These are phyloP conservation scores for Amiota minor DNA, from an alignment of 2,888 invertebrate species.

Conservation along the genomic window DNA sequence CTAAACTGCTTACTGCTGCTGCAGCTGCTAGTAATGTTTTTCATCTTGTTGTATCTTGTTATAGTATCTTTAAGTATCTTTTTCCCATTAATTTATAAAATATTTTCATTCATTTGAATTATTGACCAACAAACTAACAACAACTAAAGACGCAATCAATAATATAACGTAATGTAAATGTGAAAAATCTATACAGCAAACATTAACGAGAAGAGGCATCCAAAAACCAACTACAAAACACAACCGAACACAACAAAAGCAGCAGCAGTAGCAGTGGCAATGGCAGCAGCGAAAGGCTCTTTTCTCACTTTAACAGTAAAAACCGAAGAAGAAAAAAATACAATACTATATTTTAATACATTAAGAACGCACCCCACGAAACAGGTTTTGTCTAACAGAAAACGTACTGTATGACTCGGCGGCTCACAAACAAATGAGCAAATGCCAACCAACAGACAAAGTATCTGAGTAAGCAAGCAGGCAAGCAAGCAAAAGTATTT, in stretches of 20 bases:
- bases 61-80: conserved; percentile 10
- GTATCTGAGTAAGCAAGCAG: conserved; percentile 4
- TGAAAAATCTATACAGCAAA: conserved; percentile 30
- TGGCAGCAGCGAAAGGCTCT: conserved; percentile 1
- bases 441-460: background rate
- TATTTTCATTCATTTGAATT: background rate
- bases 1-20: conserved; percentile 30
- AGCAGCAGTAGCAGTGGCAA: conserved; percentile 6
- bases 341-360: background rate
- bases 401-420: conserved; percentile 14
- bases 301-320: conserved; percentile 3
- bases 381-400: conserved; percentile 8
- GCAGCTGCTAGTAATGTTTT: conserved; percentile 26
- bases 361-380: conserved; percentile 23
- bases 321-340: background rate
- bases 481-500: too few relatives aligned
- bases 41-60: conserved; percentile 19
- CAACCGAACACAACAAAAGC: background rate
- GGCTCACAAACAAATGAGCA: conserved; percentile 22
- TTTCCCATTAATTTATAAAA: conserved; percentile 30
- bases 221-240: background rate
- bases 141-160: conserved; percentile 21
- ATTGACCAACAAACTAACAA: too few relatives aligned
- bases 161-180: conserved; percentile 18
- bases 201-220: too few relatives aligned